Evolutionary conservation across 2,797 vertebrate genomes (phyloP).

Genomic region (Halcyon badia): DNA sequence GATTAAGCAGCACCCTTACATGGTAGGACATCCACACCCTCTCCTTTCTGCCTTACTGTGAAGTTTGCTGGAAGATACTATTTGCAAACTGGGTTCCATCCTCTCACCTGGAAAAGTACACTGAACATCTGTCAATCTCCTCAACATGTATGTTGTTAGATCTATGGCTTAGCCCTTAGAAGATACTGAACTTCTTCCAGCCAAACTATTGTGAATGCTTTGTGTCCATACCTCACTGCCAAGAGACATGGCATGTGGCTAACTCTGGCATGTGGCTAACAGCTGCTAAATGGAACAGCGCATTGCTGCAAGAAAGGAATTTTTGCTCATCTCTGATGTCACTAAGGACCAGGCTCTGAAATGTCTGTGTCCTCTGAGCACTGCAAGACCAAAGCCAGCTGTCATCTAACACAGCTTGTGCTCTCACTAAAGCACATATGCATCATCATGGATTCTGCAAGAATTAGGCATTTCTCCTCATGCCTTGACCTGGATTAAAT

Average conservation of each 20-base stretch:
- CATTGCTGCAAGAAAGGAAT: not conserved
- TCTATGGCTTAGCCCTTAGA: not conserved
- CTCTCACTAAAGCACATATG: not conserved
- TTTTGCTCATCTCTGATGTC: not conserved
- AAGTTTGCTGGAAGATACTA: not conserved
- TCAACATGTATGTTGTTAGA: not conserved
- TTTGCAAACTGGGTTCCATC: not conserved
- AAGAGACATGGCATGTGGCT: too few species aligned
- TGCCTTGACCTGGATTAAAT: not conserved
- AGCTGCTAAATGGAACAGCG: not conserved
- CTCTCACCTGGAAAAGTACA: not conserved
- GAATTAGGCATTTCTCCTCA: not conserved
- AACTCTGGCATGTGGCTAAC: not conserved
- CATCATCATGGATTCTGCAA: not conserved
- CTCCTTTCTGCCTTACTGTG: not conserved
- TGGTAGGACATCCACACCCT: not conserved
- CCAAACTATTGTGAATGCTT: not conserved
- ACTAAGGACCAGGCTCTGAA: not conserved
- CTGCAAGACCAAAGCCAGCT: not conserved
- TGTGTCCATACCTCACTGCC: not conserved
- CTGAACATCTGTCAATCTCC: not conserved
- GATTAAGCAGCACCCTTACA: not conserved
- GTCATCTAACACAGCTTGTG: not conserved
- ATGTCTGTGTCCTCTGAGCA: not conserved
- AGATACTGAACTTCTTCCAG: not conserved